Base-by-base conservation (phyloP, 2,113 vertebrate species). In the Proteles cristata region DNA sequence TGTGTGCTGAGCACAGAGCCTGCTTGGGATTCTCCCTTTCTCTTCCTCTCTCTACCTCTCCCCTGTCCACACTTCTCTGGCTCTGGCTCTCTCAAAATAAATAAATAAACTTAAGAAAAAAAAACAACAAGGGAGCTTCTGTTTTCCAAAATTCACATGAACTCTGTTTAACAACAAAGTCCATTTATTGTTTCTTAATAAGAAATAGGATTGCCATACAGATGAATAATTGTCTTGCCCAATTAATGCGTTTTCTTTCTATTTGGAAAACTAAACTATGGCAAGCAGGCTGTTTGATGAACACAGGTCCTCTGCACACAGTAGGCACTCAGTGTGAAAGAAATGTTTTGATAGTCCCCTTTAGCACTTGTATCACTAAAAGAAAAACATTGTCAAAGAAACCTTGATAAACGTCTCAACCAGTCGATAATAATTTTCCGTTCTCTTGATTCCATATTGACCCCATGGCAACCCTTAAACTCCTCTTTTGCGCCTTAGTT, bases 171-270 rank as follows among this genome's bases (percentile, higher is more conserved):
- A 61, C 21, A 61, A 61, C 58, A 61, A 61, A 61, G 58, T 61
- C 84, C 16, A 39, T 85, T 85, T 85, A 61, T 58, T 35, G 33
- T 95, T 90, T 77, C 33, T 68, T 74, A 35, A 58, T 94, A 16
- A 95, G 69, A 95, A 96, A 50, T 86, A 90, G 43, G 69, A 50
- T 93, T 95, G 66, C 68, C 86, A 93, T 50, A 23, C 4, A 31
- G 65, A 33, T 86, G 48, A 88, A 58, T 88, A 45, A 74, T 79
- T 66, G 25, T 76, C 14, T 63, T 92, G 39, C 65, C 23, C 16
- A 68, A 33, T 82, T 84, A 82, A 61, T 88, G 21, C 21, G 31
- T 95, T 88, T 91, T 91, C 39, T 91, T 84, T 33, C n/a, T 88
- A 26, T 10, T 84, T 74, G 45, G 84, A 71, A 92, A 89, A 68